Evolutionary conservation across 1,140 invertebrate species (phyloP).

Genomic region (Probaryconus sp.): DNA sequence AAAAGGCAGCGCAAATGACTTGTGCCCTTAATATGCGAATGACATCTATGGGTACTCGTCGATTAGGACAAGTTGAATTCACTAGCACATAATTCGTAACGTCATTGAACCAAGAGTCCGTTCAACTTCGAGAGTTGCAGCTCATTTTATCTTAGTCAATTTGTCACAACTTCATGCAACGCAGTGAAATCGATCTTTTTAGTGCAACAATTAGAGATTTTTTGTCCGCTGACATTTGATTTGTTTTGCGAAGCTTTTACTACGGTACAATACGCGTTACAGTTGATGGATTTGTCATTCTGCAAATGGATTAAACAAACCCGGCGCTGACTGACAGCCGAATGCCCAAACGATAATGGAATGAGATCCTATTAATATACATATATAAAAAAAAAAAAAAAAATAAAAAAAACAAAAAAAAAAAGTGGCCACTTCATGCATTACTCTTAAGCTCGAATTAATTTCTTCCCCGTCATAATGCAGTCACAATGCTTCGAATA

Average conservation of each 20-base stretch:
- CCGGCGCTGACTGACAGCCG: not conserved
- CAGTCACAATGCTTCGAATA: not conserved
- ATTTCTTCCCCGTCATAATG: not conserved
- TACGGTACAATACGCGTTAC: not conserved
- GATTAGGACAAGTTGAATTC: too few relatives aligned
- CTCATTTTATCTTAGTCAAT: not conserved
- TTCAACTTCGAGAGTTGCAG: conserved; percentile 1
- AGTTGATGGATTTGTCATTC: conserved; percentile 11
- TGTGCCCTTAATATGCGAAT: too few relatives aligned
- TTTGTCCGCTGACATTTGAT: not conserved
- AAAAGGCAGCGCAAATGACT: too few relatives aligned
- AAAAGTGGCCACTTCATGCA: conserved; percentile 11
- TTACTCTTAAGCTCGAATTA: conserved; percentile 3
- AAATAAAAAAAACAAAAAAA: too few relatives aligned
- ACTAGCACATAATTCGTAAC: too few relatives aligned
- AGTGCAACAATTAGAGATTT: conserved; percentile 11
- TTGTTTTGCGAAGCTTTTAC: conserved; percentile 10
- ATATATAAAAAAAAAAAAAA: too few relatives aligned
- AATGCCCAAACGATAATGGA: not conserved
- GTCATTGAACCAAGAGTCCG: too few relatives aligned
- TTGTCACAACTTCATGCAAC: not conserved
- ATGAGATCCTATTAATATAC: conserved; percentile 1
- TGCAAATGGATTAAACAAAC: not conserved
- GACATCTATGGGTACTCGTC: too few relatives aligned
- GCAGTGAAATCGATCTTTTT: conserved; percentile 5